Percentiles rank a stretch among this genome's conserved stretches.
Evolutionary conservation across 2,797 vertebrate genomes (phyloP).

Genomic region (Acanthopagrus latus): DNA sequence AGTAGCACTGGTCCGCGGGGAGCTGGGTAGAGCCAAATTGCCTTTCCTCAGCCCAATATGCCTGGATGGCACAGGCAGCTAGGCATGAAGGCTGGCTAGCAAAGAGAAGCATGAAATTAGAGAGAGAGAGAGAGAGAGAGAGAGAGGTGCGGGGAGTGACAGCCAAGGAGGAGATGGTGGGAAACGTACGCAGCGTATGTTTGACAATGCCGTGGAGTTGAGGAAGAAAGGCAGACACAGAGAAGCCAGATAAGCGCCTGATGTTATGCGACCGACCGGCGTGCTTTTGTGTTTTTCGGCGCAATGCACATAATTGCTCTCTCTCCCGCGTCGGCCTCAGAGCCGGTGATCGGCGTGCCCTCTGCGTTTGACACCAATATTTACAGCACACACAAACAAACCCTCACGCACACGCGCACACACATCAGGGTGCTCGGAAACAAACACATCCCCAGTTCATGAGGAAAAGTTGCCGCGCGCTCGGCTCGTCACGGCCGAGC

Average conservation of each 20-base stretch:
- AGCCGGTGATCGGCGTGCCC: constrained; percentile 69
- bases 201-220: constrained; percentile 36
- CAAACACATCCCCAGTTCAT: constrained; percentile 27
- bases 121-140: constrained; percentile 27
- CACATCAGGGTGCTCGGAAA: constrained; percentile 20
- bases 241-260: constrained; percentile 70
- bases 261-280: constrained; percentile 61
- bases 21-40: constrained; percentile 77
- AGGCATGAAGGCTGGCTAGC: constrained; percentile 72
- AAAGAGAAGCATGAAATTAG: constrained; percentile 71
- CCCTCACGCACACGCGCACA: not conserved
- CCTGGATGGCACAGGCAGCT: constrained; percentile 68
- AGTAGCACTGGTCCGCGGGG: constrained; percentile 69
- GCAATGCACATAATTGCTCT: constrained; percentile 75
- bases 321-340: constrained; percentile 56
- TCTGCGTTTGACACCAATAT: constrained; percentile 80
- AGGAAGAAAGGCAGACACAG: constrained; percentile 61
- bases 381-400: constrained; percentile 63
- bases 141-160: constrained; percentile 42
- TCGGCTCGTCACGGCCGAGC: constrained; percentile 65
- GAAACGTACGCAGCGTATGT: constrained; percentile 31
- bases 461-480: constrained; percentile 69
- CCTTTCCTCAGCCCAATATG: constrained; percentile 72
- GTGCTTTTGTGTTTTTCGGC: constrained; percentile 70
- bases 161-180: constrained; percentile 34